These are phyloP conservation scores for Cephus pygmeus DNA, from an alignment of 2,888 invertebrate species.

Conservation along the genomic window DNA sequence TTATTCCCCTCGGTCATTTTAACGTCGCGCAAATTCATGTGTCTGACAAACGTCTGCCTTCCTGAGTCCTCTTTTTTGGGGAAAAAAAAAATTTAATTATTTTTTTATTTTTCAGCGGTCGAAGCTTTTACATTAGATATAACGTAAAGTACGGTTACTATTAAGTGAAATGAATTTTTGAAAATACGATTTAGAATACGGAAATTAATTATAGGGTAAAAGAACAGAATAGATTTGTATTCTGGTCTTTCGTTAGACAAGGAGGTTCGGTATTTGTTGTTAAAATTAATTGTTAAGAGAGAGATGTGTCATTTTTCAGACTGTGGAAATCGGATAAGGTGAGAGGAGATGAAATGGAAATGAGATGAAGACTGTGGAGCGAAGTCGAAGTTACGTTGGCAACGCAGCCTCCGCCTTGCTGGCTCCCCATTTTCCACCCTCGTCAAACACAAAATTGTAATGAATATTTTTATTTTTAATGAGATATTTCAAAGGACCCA, in stretches of 20 bases:
- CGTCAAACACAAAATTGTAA: conserved; percentile 13
- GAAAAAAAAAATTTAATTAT: background rate
- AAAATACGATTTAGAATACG: too few species aligned
- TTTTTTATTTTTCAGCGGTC: background rate
- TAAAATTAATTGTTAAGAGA: background rate
- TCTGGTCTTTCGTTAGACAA: background rate
- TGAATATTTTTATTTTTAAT: conserved; percentile 25
- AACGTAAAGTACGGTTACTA: too few species aligned
- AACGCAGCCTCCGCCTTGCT: background rate
- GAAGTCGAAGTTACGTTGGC: background rate
- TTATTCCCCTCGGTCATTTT: background rate
- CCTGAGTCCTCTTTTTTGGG: background rate
- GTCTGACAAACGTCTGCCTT: background rate
- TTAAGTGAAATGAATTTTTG: too few species aligned
- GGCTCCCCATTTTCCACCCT: background rate
- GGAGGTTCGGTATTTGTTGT: background rate
- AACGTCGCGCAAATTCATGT: background rate
- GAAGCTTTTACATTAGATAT: too few species aligned
- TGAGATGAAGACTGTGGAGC: background rate
- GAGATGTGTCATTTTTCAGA: background rate
- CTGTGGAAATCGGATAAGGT: background rate
- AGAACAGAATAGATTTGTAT: background rate
- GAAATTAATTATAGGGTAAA: too few species aligned
- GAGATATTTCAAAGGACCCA: conserved; percentile 7
- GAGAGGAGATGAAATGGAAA: background rate